Conservation (phyloP, 2,888 invertebrate species). For the Pristionchus entomophagus region DNA sequence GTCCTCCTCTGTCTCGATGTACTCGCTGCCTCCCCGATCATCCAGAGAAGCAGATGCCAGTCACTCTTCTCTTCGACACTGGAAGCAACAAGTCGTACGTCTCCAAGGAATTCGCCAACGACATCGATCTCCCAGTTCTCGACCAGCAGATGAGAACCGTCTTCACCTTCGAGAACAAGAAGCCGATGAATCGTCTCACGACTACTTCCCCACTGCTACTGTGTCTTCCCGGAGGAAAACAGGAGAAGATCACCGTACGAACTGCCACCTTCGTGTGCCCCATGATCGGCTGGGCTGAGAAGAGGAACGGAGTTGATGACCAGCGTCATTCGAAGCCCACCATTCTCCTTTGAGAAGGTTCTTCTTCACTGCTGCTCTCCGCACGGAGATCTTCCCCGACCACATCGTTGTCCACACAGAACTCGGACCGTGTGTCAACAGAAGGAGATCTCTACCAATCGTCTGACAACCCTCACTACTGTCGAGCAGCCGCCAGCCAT, state of each 20-base stretch:
- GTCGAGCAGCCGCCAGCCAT: background rate
- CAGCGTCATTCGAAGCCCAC: background rate
- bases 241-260: background rate
- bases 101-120: background rate
- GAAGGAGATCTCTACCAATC: background rate
- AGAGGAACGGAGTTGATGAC: background rate
- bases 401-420: background rate
- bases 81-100: slow-evolving; percentile 20
- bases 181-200: background rate
- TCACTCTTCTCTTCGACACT: slow-evolving; percentile 5
- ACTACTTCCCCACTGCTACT: background rate
- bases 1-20: background rate
- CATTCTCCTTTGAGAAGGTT: background rate
- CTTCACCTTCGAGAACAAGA: background rate
- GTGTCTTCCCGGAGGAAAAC: background rate
- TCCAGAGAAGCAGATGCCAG: background rate
- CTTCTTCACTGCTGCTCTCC: background rate
- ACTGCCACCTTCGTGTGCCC: background rate
- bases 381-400: background rate
- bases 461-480: background rate
- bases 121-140: background rate
- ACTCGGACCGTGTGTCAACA: slow-evolving; percentile 10
- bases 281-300: slow-evolving; percentile 1
- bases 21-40: background rate
- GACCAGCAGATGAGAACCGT: background rate